Conservation (phyloP, 2,888 invertebrate genomes). For the Caenorhabditis sulstoni region DNA sequence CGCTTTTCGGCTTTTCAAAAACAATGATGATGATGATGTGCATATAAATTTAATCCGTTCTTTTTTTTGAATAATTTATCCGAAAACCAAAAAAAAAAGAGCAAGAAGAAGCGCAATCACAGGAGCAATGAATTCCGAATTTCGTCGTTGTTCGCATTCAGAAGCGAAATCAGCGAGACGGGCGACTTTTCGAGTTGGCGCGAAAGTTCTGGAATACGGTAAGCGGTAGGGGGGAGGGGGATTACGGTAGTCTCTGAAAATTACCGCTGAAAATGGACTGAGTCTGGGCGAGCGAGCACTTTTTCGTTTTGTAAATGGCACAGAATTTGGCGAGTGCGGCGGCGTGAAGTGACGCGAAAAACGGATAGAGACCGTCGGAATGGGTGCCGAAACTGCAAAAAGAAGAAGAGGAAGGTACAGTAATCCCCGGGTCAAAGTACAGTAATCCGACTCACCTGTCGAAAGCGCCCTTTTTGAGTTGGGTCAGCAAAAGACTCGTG, state of each 20-base stretch:
- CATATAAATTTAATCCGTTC: too few relatives aligned
- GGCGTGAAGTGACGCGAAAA: conserved; percentile 43
- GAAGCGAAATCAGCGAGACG: conserved; percentile 23
- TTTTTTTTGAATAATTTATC: too few relatives aligned
- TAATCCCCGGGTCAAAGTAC: too few relatives aligned
- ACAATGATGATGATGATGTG: background rate
- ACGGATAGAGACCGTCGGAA: conserved; percentile 48
- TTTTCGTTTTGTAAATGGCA: conserved; percentile 43
- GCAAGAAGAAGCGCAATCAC: too few relatives aligned
- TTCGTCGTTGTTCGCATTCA: conserved; percentile 39
- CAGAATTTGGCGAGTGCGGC: conserved; percentile 48
- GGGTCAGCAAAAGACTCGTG: conserved; percentile 53
- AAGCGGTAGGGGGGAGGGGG: too few relatives aligned
- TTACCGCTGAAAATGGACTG: conserved; percentile 51
- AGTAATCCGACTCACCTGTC: conserved; percentile 43
- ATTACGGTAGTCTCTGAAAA: background rate
- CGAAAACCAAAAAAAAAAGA: too few relatives aligned
- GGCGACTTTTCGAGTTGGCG: conserved; percentile 53
- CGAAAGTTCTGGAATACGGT: conserved; percentile 44
- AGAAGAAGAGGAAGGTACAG: too few relatives aligned
- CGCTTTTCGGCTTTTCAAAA: conserved; percentile 5
- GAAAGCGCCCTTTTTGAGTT: conserved; percentile 53
- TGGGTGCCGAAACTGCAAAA: conserved; percentile 47
- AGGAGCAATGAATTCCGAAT: conserved; percentile 34
- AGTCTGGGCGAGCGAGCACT: conserved; percentile 42